Base-by-base conservation (phyloP, 2,888 invertebrate species). In the Archaeoteleia sp. region DNA sequence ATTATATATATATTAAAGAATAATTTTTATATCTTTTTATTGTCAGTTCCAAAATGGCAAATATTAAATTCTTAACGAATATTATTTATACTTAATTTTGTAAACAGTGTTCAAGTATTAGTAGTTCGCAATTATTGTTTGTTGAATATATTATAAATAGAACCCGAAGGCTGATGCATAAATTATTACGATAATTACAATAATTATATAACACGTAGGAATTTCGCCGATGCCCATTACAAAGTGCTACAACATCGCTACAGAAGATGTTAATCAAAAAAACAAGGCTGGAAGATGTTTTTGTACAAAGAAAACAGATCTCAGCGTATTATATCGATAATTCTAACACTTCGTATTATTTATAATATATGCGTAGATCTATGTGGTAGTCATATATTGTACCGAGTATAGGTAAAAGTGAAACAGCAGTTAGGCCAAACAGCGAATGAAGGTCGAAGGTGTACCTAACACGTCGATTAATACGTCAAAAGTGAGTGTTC, bases 391-490 rank as follows among this genome's bases (percentile, higher is more conserved):
- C 37, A 25, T 45, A 55, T 10, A 57, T 37, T 60, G 42, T 51
- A 61, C 49, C 45, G 39, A 67, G 48, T 53, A 45, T 58, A 67
- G 62, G 69, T 51, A 67, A 70, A 69, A 43, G 39, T 55, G 55
- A 70, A 71, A 70, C 55, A 68, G 65, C 62, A 69, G 40, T 73
- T 73, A 73, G 71, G 71, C 69, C 70, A 73, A 70, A 69, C 55
- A 62, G 53, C 60, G 51, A 8, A 49, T 51, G 34, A 57, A 25
- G 32, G 34, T 35, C 34, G 34, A 48, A 35, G 48, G 48, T 37
- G 46, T 20, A 20, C 20, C 2, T 20, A 20, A 42, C 42, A 63
- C 55, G 57, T 69, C 65, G 69, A 62, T 63, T 20, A 20, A 20
- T 20, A 20, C 20, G 20, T 5, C 20, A 20, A 20, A 4, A 5